Evolutionary conservation across 1,140 invertebrate species (phyloP).

Genomic region (Tribolium castaneum): DNA sequence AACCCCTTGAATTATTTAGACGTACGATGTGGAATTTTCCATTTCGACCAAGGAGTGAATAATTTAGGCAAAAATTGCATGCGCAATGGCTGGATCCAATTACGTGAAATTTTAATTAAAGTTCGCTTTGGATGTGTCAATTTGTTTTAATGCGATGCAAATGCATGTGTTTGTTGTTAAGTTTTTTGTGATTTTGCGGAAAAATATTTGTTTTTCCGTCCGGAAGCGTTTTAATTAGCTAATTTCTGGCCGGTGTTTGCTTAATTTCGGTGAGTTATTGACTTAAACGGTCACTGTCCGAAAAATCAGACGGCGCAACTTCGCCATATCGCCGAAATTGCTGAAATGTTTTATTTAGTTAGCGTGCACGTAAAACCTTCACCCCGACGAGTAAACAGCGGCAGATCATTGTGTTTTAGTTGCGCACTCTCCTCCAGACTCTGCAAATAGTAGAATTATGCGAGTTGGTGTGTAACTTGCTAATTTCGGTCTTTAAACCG

Average conservation of each 20-base stretch:
- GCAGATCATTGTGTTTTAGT: constrained; percentile 34
- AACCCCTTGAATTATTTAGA: constrained; percentile 36
- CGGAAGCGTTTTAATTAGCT: constrained; percentile 18
- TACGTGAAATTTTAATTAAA: constrained; percentile 1
- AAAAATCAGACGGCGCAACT: background rate
- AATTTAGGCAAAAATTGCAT: background rate
- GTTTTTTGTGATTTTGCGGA: background rate
- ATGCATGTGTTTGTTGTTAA: background rate
- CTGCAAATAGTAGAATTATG: constrained; percentile 30
- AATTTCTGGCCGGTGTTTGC: constrained; percentile 5
- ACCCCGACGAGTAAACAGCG: constrained; percentile 13
- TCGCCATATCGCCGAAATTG: constrained; percentile 2
- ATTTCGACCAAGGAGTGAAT: background rate
- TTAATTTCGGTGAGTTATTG: constrained; percentile 32
- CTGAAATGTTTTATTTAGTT: constrained; percentile 29
- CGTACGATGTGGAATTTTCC: constrained; percentile 6
- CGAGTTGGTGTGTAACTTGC: constrained; percentile 32
- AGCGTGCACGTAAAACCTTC: constrained; percentile 27
- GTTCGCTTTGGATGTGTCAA: background rate
- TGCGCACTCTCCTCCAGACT: constrained; percentile 6
- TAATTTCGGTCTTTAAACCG: constrained; percentile 30
- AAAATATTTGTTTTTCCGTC: constrained; percentile 19
- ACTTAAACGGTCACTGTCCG: constrained; percentile 5
- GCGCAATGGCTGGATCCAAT: background rate
- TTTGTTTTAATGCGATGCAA: constrained; percentile 9